These are phyloP conservation scores for Dolichopus griseipennis DNA, from an alignment of 2,888 invertebrate genomes.

Conservation along the genomic window DNA sequence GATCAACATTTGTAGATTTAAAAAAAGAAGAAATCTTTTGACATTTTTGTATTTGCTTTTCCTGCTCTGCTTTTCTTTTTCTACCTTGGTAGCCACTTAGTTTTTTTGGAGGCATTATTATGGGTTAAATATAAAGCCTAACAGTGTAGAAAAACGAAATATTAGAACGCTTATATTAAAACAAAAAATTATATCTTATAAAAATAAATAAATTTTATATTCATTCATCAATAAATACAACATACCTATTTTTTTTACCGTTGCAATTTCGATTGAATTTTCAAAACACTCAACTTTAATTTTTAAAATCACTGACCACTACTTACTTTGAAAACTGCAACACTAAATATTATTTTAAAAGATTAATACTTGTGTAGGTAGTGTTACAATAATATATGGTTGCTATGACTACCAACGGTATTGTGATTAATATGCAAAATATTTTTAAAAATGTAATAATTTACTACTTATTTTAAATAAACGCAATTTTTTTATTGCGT, in stretches of 20 bases:
- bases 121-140: conserved; percentile 12
- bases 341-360: conserved; percentile 2
- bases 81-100: conserved; percentile 10
- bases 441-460: conserved; percentile 2
- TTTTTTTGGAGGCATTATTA: conserved; percentile 12
- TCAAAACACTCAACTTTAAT: conserved; percentile 10
- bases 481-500: conserved; percentile 2
- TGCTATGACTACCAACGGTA: not conserved
- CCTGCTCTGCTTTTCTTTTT: conserved; percentile 11
- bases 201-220: conserved; percentile 10
- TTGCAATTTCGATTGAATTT: conserved; percentile 8
- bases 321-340: conserved; percentile 8
- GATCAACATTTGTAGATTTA: conserved; percentile 1
- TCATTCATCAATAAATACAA: conserved; percentile 2
- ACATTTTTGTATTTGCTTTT: not conserved
- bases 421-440: not conserved
- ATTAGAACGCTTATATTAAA: conserved; percentile 13
- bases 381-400: not conserved
- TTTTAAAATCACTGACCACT: conserved; percentile 8
- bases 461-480: not conserved
- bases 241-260: conserved; percentile 9
- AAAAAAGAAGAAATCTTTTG: conserved; percentile 3
- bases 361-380: conserved; percentile 8
- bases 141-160: conserved; percentile 11
- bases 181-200: conserved; percentile 11